Percentiles rank a stretch among this genome's conserved stretches.
Evolutionary conservation across 2,113 vertebrate species (phyloP).

Genomic region (Amazona vittata): DNA sequence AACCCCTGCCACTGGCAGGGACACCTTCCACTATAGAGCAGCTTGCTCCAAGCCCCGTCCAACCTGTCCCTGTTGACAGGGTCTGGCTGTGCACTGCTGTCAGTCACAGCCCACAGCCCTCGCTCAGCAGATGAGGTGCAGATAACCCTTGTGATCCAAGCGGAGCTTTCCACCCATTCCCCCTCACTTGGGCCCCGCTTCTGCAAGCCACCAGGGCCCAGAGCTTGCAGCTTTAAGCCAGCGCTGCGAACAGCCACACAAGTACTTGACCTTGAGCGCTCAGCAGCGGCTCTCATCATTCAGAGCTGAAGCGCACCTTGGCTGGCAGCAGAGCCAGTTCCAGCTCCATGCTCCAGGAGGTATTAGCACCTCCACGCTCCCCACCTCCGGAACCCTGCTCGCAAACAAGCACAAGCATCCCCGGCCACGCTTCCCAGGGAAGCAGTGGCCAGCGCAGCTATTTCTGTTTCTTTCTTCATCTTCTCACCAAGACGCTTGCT

Average conservation of each 20-base stretch:
- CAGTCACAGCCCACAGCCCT: accelerated
- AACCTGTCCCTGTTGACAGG: neutral
- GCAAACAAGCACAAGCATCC: accelerated
- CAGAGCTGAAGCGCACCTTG: neutral
- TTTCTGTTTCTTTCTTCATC: neutral
- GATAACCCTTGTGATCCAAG: accelerated
- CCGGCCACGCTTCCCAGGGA: neutral
- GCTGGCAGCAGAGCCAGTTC: neutral
- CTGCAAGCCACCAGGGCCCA: neutral
- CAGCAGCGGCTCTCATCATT: accelerated
- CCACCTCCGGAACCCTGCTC: accelerated
- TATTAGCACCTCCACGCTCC: neutral
- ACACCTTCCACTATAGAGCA: neutral
- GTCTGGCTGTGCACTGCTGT: neutral
- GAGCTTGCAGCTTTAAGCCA: neutral
- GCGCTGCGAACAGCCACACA: neutral
- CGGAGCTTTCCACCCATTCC: accelerated
- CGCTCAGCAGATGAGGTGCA: accelerated
- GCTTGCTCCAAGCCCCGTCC: neutral
- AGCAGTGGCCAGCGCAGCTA: neutral
- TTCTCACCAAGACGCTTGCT: neutral
- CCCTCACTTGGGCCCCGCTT: neutral
- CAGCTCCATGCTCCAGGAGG: neutral
- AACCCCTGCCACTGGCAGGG: neutral
- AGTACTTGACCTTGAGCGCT: neutral